Evolutionary conservation across 2,888 invertebrate species (phyloP), one percentile per base, ranked within the genome.

Genomic region (Drosophila falleni): DNA sequence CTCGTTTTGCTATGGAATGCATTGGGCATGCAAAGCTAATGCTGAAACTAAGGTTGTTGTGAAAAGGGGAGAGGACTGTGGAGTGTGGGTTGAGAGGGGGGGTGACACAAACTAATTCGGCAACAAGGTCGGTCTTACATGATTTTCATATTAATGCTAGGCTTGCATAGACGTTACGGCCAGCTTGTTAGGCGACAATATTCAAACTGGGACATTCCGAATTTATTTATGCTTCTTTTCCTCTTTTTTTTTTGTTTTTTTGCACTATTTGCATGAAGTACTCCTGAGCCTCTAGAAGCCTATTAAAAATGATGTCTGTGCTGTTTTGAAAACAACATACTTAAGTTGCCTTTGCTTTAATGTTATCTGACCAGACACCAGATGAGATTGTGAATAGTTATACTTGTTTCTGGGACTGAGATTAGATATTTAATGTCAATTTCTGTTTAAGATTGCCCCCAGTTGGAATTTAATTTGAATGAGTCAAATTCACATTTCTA

Each of bases 131-230:
- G 46, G 63, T 42, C 66, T 66, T 56, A 63, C 76, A 76, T 74
- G 74, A 66, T 78, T 77, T 66, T 78, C 69, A 77, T 78, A 74
- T 66, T 74, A 77, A 76, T 78, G 74, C 29, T 42, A 47, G 64
- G 63, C 50, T 35, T 23, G 58, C 61, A 53, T 42, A 59, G 67
- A 19, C 54, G 56, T 59, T 73, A 50, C 54, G 56, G 19, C 3
- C 56, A 67, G 73, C 73, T 74, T 53, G 75, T 75, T 74, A 64
- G 63, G 31, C 37, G 55, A 41, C 49, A 63, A 54, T 47, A 59
- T 69, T 60, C 51, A 64, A 49, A 70, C 49, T 49, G 60, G 59
- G 54, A 65, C 62, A 49, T 56, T 54, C 19, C 13, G 29, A 31
- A 60, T 33, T 51, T 31, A 26, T 42, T 69, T 41, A 53, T 26